These are phyloP conservation scores for Thera britannica DNA, from an alignment of 2,888 invertebrate genomes.

Conservation along the genomic window DNA sequence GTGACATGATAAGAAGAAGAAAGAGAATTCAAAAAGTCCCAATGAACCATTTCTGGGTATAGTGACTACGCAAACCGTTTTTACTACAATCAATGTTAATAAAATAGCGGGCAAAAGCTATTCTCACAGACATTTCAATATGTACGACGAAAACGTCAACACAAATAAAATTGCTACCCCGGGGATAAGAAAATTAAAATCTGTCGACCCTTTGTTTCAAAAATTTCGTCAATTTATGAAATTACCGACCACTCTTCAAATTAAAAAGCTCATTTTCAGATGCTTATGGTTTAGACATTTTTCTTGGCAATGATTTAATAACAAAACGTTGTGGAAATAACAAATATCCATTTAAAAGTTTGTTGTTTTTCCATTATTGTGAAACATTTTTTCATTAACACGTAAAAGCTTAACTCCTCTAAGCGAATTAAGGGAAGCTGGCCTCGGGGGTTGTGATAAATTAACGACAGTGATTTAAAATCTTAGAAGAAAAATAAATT, in stretches of 20 bases:
- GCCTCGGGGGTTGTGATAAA: conserved; percentile 62
- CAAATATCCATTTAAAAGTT: conserved; percentile 50
- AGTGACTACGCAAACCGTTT: too few species aligned
- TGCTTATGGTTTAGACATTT: conserved; percentile 23
- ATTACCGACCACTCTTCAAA: conserved; percentile 29
- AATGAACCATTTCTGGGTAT: too few species aligned
- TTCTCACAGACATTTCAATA: background rate
- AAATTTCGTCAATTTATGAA: conserved; percentile 27
- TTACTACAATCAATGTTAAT: background rate
- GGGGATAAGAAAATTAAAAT: conserved; percentile 27
- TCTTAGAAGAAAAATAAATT: conserved; percentile 48
- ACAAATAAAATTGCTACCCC: conserved; percentile 22
- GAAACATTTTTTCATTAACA: conserved; percentile 65
- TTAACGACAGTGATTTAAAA: conserved; percentile 61
- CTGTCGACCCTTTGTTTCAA: conserved; percentile 28
- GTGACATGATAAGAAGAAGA: too few species aligned
- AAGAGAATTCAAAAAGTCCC: too few species aligned
- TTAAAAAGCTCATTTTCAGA: conserved; percentile 20
- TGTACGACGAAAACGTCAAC: conserved; percentile 7
- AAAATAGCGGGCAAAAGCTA: background rate
- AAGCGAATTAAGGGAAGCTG: conserved; percentile 63
- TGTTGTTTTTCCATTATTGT: conserved; percentile 63
- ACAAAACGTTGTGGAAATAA: conserved; percentile 40
- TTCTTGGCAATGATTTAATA: conserved; percentile 19
- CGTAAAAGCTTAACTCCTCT: conserved; percentile 58